Evolutionary conservation across 2,888 invertebrate species (phyloP).

Genomic region (Protodeltote pygarga): DNA sequence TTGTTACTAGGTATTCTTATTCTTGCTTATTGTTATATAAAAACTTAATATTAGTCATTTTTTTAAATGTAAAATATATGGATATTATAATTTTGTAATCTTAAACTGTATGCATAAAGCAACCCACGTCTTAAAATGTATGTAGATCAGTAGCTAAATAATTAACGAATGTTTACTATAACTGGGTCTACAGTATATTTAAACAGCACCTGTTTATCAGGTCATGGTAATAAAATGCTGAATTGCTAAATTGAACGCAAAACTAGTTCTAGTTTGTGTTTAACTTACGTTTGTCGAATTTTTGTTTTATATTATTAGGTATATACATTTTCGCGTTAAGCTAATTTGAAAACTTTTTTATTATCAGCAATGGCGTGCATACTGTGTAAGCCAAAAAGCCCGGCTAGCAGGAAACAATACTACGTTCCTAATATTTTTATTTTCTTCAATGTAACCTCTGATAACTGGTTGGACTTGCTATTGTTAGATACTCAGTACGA

Average conservation of each 20-base stretch:
- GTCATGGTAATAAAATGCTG: slow-evolving; percentile 46
- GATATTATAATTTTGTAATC: slow-evolving; percentile 23
- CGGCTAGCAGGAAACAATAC: no score
- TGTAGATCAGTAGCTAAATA: slow-evolving; percentile 28
- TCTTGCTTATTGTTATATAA: neutral
- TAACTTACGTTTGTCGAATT: slow-evolving; percentile 11
- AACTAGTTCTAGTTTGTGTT: slow-evolving; percentile 35
- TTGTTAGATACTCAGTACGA: no score
- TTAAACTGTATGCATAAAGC: slow-evolving; percentile 20
- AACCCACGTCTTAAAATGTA: slow-evolving; percentile 35
- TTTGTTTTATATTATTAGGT: slow-evolving; percentile 8
- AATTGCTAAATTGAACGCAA: slow-evolving; percentile 33
- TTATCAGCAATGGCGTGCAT: no score
- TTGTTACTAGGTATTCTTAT: neutral
- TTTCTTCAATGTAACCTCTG: no score
- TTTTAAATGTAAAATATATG: neutral
- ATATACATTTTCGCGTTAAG: no score
- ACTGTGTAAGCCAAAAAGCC: no score
- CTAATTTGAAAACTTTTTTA: no score
- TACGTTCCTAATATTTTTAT: no score
- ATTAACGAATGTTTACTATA: slow-evolving; percentile 48
- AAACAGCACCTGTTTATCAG: slow-evolving; percentile 43
- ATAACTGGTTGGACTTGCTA: no score
- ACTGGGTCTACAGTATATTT: slow-evolving; percentile 39
- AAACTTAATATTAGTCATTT: neutral